phyloP scores from a whole-genome alignment of 2,113 vertebrate genomes.

The Trinectes maculatus region DNA sequence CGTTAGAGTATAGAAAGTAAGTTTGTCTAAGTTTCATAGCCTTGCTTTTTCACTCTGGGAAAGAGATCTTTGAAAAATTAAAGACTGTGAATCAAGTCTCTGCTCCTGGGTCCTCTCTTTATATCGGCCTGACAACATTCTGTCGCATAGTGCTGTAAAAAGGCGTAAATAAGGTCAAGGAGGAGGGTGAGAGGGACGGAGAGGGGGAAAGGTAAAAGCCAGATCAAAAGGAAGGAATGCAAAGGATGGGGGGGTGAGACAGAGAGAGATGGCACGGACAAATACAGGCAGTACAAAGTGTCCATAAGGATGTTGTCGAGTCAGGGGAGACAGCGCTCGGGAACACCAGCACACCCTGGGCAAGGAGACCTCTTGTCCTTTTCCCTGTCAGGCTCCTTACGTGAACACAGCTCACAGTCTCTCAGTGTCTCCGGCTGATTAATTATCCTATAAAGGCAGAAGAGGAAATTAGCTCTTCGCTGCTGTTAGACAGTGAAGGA shows the following conservation, averaged over 20 bases:
- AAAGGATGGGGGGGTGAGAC: slow-evolving; percentile 7
- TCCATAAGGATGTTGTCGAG: slow-evolving; percentile 50
- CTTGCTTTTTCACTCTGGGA: too few relatives aligned
- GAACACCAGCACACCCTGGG: slow-evolving; percentile 59
- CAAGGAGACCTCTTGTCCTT: slow-evolving; percentile 71
- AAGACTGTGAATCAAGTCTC: too few relatives aligned
- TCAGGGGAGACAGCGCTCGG: slow-evolving; percentile 46
- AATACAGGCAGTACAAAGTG: slow-evolving; percentile 52
- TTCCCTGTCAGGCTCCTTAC: slow-evolving; percentile 58
- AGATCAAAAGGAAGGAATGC: slow-evolving; percentile 17
- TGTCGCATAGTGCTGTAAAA: not conserved
- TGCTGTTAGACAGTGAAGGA: not conserved
- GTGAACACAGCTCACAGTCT: slow-evolving; percentile 64
- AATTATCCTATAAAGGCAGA: slow-evolving; percentile 41
- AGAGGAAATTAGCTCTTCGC: slow-evolving; percentile 6
- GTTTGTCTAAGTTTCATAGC: too few relatives aligned
- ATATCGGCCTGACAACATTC: too few relatives aligned
- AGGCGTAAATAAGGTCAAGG: not conserved
- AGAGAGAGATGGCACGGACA: slow-evolving; percentile 32
- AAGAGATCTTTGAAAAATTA: too few relatives aligned
- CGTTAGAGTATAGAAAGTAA: too few relatives aligned
- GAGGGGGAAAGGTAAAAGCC: slow-evolving; percentile 2
- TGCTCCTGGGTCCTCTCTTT: too few relatives aligned
- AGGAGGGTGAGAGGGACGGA: not conserved
- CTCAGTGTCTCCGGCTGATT: slow-evolving; percentile 28